phyloP scores from a whole-genome alignment of 2,113 vertebrate genomes.

The Sinocyclocheilus rhinocerous region DNA sequence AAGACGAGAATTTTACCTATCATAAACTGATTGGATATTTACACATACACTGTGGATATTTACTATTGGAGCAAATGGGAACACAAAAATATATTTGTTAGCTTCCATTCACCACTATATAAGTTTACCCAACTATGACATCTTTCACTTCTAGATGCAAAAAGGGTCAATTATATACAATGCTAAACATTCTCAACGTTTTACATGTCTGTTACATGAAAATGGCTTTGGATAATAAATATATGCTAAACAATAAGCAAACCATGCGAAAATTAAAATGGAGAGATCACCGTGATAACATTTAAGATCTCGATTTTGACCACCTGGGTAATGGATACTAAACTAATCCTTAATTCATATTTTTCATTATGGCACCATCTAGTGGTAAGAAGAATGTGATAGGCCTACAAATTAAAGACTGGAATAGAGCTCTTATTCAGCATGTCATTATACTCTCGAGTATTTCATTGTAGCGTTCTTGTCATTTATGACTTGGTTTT shows the following conservation, averaged over 20 bases:
- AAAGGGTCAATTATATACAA: neutral
- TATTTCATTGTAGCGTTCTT: neutral
- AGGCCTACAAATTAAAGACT: neutral
- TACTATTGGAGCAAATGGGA: neutral
- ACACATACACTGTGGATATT: neutral
- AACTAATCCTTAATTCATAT: neutral
- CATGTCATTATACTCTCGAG: neutral
- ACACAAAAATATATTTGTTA: neutral
- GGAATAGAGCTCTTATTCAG: neutral
- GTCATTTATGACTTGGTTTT: too few relatives aligned
- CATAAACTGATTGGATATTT: neutral
- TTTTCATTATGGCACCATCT: constrained; percentile 20
- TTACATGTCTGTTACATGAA: neutral
- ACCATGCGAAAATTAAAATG: neutral
- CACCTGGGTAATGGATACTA: neutral
- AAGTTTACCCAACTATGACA: neutral
- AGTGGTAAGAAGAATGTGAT: constrained; percentile 8
- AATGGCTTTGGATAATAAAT: neutral
- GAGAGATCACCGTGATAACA: neutral
- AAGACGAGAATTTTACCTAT: neutral
- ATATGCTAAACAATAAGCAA: neutral
- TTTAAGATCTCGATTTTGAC: neutral
- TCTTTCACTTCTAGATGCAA: too few relatives aligned
- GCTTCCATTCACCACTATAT: neutral
- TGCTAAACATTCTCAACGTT: neutral